These are phyloP conservation scores for Diarsia mendica DNA, from an alignment of 2,888 invertebrate species.

Conservation along the genomic window DNA sequence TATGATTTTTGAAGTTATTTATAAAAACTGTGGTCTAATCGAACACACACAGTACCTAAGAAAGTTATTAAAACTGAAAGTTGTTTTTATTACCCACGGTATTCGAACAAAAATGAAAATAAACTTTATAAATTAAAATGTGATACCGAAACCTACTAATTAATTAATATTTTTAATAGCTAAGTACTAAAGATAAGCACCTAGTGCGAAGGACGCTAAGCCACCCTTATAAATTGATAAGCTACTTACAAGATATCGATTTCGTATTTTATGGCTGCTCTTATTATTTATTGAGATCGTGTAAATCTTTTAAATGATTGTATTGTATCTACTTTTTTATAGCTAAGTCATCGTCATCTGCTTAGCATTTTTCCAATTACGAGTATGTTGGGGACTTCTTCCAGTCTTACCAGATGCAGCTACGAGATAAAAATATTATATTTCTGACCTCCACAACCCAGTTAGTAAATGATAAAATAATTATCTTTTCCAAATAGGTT, in stretches of 20 bases:
- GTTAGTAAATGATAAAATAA: background rate
- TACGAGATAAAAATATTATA: background rate
- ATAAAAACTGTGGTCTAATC: too few species aligned
- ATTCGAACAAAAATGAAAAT: too few species aligned
- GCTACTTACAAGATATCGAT: constrained; percentile 83
- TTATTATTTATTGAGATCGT: constrained; percentile 40
- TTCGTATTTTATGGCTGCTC: constrained; percentile 57
- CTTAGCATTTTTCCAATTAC: background rate
- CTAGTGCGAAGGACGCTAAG: constrained; percentile 73
- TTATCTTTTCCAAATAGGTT: too few species aligned
- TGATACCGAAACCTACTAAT: background rate
- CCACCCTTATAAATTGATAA: constrained; percentile 83
- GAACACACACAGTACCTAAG: too few species aligned
- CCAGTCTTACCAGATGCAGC: background rate
- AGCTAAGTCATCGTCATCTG: background rate
- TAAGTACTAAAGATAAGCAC: constrained; percentile 68
- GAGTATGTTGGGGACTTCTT: background rate
- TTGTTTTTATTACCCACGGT: too few species aligned
- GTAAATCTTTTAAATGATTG: constrained; percentile 52
- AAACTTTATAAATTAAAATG: too few species aligned
- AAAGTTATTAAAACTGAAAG: too few species aligned
- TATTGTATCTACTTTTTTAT: background rate
- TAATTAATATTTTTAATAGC: constrained; percentile 29
- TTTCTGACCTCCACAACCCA: background rate
- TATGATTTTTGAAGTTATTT: too few species aligned